Conservation (phyloP, 2,888 invertebrate genomes). For the Antheraea assamensis region DNA sequence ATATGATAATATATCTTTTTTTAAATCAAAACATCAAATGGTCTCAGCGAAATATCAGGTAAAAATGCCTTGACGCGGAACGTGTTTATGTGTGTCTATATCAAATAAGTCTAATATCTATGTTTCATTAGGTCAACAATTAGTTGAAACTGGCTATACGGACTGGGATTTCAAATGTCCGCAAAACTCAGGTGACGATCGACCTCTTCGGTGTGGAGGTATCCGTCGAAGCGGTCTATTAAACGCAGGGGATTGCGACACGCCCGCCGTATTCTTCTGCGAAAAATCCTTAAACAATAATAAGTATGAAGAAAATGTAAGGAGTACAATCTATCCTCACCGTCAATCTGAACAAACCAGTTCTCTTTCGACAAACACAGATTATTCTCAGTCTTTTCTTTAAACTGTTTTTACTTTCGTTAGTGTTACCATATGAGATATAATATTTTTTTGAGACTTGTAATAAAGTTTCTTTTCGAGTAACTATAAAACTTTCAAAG, state of each 20-base stretch:
- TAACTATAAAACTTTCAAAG: no score
- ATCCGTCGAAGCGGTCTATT: slow-evolving; percentile 49
- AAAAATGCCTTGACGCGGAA: no score
- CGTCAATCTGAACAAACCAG: background rate
- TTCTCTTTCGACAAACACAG: background rate
- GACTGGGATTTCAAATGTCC: slow-evolving; percentile 49
- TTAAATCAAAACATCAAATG: no score
- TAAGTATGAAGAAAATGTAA: background rate
- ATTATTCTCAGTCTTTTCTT: background rate
- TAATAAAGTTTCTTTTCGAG: no score
- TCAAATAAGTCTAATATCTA: no score
- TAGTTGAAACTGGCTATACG: slow-evolving; percentile 37
- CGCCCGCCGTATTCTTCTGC: slow-evolving; percentile 54
- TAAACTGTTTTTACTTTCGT: background rate
- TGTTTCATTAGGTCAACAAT: slow-evolving; percentile 36
- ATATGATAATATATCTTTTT: no score
- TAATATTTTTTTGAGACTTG: no score
- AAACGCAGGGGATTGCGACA: slow-evolving; percentile 37
- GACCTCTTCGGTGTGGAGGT: slow-evolving; percentile 46
- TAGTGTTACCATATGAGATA: no score
- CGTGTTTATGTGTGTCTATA: no score
- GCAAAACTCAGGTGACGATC: slow-evolving; percentile 27
- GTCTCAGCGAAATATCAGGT: no score
- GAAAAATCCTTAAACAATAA: slow-evolving; percentile 38
- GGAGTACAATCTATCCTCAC: background rate